A percentile compares a stretch with the other conserved stretches of the same genome.
Evolutionary conservation across 2,888 invertebrate genomes (phyloP).

Genomic region (Hymenopus coronatus): DNA sequence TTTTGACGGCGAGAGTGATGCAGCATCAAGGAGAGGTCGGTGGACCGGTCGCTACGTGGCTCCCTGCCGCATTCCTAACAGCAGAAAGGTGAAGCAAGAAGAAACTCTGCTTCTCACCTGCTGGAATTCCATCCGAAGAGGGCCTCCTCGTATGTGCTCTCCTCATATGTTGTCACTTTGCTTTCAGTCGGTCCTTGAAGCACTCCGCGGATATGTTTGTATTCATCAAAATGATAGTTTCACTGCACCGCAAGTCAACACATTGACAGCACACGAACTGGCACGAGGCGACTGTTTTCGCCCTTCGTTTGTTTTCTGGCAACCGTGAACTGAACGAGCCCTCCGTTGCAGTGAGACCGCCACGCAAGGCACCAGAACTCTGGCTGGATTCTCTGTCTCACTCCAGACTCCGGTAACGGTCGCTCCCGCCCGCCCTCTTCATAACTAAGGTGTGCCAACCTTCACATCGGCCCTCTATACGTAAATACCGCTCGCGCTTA

Average conservation of each 20-base stretch:
- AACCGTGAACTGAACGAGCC: not conserved
- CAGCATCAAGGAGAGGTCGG: not conserved
- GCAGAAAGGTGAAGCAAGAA: not conserved
- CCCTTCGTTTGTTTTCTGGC: not conserved
- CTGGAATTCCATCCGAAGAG: not conserved
- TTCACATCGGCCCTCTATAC: not conserved
- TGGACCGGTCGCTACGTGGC: not conserved
- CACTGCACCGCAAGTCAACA: not conserved
- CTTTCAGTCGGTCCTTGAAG: not conserved
- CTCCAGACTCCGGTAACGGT: constrained; percentile 1
- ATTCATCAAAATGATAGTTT: not conserved
- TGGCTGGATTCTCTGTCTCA: not conserved
- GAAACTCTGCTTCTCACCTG: not conserved
- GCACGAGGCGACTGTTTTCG: not conserved
- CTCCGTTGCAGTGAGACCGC: not conserved
- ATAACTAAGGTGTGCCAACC: not conserved
- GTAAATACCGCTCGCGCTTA: not conserved
- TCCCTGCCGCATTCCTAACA: not conserved
- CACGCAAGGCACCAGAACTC: not conserved
- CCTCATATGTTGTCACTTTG: not conserved
- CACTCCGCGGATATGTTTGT: not conserved
- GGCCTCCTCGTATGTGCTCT: not conserved
- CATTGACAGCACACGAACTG: not conserved
- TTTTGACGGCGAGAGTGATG: not conserved
- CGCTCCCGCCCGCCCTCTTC: constrained; percentile 5